Evolutionary conservation across 1,140 invertebrate genomes (phyloP).

Genomic region (Tyrophagus putrescentiae): DNA sequence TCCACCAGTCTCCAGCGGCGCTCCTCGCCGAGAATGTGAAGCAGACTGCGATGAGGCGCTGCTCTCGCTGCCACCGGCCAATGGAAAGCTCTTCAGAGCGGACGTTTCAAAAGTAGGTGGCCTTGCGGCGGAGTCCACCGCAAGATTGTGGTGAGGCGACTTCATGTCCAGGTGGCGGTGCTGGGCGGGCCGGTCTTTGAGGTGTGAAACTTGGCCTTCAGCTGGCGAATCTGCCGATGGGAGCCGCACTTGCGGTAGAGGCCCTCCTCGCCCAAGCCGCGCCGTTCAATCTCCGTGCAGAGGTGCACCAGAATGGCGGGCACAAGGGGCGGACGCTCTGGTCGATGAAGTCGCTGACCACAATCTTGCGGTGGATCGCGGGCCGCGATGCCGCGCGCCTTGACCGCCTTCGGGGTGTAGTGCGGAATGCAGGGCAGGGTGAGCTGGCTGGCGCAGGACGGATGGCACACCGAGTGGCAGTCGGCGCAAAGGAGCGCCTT

Average conservation of each 20-base stretch:
- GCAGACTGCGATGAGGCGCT: slow-evolving; percentile 41
- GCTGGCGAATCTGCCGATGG: slow-evolving; percentile 60
- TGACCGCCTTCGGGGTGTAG: slow-evolving; percentile 25
- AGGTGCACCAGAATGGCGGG: slow-evolving; percentile 84
- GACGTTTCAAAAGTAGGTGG: too few species aligned
- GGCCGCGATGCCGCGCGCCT: slow-evolving; percentile 56
- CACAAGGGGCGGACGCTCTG: slow-evolving; percentile 75
- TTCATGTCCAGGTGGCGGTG: too few species aligned
- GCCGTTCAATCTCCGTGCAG: slow-evolving; percentile 75
- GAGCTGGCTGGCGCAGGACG: slow-evolving; percentile 58
- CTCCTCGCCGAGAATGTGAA: slow-evolving; percentile 46
- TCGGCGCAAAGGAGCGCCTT: slow-evolving; percentile 56
- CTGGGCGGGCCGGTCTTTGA: slow-evolving; percentile 51
- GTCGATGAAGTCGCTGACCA: too few species aligned
- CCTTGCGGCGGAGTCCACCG: too few species aligned
- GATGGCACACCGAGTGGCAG: slow-evolving; percentile 57
- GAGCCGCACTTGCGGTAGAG: slow-evolving; percentile 78
- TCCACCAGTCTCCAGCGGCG: slow-evolving; percentile 45
- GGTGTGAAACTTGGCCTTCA: slow-evolving; percentile 64
- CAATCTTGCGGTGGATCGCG: too few species aligned
- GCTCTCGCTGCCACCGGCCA: slow-evolving; percentile 1
- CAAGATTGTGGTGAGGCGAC: too few species aligned
- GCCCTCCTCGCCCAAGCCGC: slow-evolving; percentile 66
- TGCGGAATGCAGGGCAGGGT: slow-evolving; percentile 61
- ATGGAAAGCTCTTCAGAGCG: slow-evolving; percentile 1